These are phyloP conservation scores for Cheilosia grossa DNA, from an alignment of 2,888 invertebrate genomes.

Conservation along the genomic window DNA sequence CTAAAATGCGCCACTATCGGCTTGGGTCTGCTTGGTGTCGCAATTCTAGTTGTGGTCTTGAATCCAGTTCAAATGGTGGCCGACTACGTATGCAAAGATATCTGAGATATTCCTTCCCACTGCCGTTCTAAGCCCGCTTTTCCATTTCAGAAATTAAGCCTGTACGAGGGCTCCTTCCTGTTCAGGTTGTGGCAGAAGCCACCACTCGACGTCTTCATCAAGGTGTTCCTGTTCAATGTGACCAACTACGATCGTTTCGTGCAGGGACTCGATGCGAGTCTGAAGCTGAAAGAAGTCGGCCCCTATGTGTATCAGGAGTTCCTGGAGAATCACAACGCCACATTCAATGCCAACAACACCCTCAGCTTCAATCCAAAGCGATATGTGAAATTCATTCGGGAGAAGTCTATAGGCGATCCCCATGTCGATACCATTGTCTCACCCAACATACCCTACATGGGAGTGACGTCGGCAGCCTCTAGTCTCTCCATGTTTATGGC, in stretches of 20 bases:
- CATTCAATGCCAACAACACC: constrained; percentile 87
- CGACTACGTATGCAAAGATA: constrained; percentile 79
- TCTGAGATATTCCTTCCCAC: background rate
- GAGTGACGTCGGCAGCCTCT: constrained; percentile 80
- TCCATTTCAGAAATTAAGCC: constrained; percentile 78
- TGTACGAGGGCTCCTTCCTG: constrained; percentile 85
- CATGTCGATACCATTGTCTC: constrained; percentile 85
- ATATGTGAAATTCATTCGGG: constrained; percentile 85
- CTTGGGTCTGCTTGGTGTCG: constrained; percentile 78
- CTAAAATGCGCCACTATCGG: constrained; percentile 79
- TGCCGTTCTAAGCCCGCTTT: background rate
- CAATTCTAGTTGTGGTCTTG: constrained; percentile 78
- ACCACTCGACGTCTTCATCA: constrained; percentile 87
- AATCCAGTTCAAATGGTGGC: constrained; percentile 80
- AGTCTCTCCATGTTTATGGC: constrained; percentile 83
- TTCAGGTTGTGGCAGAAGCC: constrained; percentile 87
- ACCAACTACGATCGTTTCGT: constrained; percentile 90
- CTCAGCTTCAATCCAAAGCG: constrained; percentile 87
- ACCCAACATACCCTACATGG: constrained; percentile 89
- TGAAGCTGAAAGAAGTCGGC: constrained; percentile 89
- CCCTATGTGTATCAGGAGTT: constrained; percentile 92
- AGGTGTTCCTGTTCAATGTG: constrained; percentile 90
- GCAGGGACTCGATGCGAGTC: constrained; percentile 86
- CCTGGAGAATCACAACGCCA: constrained; percentile 87
- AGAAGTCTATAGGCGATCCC: constrained; percentile 87